Conservation (phyloP, 2,888 invertebrate species). For the Sinelater perroti region DNA sequence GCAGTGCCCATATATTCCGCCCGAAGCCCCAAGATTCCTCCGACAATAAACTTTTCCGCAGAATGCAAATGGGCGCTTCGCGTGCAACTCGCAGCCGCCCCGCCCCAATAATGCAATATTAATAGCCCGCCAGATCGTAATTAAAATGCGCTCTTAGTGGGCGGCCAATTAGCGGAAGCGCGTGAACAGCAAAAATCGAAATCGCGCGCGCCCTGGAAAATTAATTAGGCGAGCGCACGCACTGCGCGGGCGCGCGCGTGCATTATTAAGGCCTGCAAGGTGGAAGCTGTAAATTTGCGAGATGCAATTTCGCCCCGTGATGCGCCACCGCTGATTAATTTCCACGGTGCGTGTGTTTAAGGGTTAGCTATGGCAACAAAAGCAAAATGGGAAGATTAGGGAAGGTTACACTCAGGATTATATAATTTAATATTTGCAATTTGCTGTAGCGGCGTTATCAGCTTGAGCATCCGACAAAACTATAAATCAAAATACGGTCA, state of each 20-base stretch:
- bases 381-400: no score
- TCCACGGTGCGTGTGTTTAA: conserved; percentile 3
- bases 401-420: no score
- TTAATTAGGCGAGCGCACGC: conserved; percentile 2
- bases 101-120: neutral
- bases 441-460: no score
- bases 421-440: no score
- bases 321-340: conserved; percentile 5
- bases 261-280: neutral
- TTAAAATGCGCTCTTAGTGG: conserved; percentile 8
- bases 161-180: conserved; percentile 7
- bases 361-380: neutral
- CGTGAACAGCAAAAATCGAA: conserved; percentile 3
- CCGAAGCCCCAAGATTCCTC: neutral
- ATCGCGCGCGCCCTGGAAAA: neutral
- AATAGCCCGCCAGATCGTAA: conserved; percentile 5
- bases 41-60: neutral
- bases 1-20: neutral
- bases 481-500: no score
- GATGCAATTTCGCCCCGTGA: neutral
- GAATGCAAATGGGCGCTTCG: neutral
- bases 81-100: conserved; percentile 2
- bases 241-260: neutral
- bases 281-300: neutral
- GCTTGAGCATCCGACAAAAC: no score